Percentiles rank a stretch among this genome's conserved stretches.
phyloP scores from a whole-genome alignment of 2,888 invertebrate species.

The Agrotis clavis region DNA sequence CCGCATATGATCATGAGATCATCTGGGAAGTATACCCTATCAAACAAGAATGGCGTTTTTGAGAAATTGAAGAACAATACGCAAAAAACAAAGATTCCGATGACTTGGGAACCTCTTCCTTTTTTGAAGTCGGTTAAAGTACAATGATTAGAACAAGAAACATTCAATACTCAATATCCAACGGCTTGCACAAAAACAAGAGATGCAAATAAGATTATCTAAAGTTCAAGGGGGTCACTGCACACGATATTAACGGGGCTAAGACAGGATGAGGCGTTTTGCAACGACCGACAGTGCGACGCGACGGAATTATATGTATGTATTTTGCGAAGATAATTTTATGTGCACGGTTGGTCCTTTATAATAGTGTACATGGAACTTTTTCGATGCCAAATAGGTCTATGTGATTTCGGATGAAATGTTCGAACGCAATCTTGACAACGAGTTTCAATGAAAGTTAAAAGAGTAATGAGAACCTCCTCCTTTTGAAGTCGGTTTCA shows the following conservation, averaged over 20 bases:
- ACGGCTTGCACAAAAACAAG: constrained; percentile 24
- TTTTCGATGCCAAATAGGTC: background rate
- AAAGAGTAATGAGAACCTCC: too few relatives aligned
- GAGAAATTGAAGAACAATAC: too few relatives aligned
- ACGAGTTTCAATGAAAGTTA: too few relatives aligned
- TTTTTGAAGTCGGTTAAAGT: background rate
- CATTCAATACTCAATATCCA: constrained; percentile 6
- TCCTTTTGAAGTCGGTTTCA: too few relatives aligned
- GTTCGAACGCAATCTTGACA: too few relatives aligned
- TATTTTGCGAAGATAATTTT: constrained; percentile 22
- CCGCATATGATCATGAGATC: too few relatives aligned
- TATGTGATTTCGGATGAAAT: background rate
- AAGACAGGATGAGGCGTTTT: constrained; percentile 50
- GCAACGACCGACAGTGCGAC: constrained; percentile 24
- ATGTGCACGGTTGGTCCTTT: constrained; percentile 5
- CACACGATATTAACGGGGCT: constrained; percentile 29
- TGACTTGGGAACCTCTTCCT: too few relatives aligned
- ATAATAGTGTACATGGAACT: background rate
- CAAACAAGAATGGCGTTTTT: too few relatives aligned
- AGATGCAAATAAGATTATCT: constrained; percentile 54
- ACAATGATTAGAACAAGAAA: background rate
- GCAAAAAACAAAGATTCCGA: too few relatives aligned
- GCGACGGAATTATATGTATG: constrained; percentile 8
- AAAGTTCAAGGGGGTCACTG: constrained; percentile 46
- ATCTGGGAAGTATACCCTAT: too few relatives aligned